These are phyloP conservation scores for Hemiscyllium ocellatum DNA, from an alignment of 2,113 vertebrate species.

Conservation along the genomic window DNA sequence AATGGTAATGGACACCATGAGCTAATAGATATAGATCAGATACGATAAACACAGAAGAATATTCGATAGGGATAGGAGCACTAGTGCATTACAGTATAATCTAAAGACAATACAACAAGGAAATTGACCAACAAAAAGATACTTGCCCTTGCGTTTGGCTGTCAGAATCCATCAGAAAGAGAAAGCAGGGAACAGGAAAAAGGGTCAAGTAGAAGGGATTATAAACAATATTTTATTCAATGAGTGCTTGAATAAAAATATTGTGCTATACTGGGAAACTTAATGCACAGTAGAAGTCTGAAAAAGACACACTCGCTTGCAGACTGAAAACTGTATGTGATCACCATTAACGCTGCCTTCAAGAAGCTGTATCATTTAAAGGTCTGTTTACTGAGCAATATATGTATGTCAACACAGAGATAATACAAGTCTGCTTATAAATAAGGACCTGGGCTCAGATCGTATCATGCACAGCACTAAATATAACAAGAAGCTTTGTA, in stretches of 20 bases:
- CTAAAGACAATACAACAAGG: constrained; percentile 50
- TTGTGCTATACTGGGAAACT: constrained; percentile 64
- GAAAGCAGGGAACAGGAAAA: constrained; percentile 72
- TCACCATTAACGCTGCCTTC: constrained; percentile 48
- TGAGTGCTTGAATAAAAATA: constrained; percentile 75
- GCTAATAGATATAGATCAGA: constrained; percentile 29
- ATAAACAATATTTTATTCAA: constrained; percentile 78
- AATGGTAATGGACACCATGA: constrained; percentile 35
- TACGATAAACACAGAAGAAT: constrained; percentile 53
- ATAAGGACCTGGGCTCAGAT: background rate
- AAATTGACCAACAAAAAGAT: constrained; percentile 66
- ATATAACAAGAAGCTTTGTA: background rate
- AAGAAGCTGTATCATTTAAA: constrained; percentile 55
- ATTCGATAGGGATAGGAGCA: constrained; percentile 54
- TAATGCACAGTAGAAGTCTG: constrained; percentile 58
- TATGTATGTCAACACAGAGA: background rate
- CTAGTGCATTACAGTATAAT: constrained; percentile 36
- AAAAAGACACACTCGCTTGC: constrained; percentile 54
- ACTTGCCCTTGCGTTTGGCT: constrained; percentile 82
- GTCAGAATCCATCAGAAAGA: constrained; percentile 66
- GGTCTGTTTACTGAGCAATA: constrained; percentile 46
- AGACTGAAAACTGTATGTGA: constrained; percentile 47
- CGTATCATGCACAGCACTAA: background rate
- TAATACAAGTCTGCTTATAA: constrained; percentile 12
- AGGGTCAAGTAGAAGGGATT: constrained; percentile 70